A percentile compares a stretch with the other conserved stretches of the same genome.
phyloP scores from a whole-genome alignment of 1,140 invertebrate species.

The Druon quercuslanigerum region DNA sequence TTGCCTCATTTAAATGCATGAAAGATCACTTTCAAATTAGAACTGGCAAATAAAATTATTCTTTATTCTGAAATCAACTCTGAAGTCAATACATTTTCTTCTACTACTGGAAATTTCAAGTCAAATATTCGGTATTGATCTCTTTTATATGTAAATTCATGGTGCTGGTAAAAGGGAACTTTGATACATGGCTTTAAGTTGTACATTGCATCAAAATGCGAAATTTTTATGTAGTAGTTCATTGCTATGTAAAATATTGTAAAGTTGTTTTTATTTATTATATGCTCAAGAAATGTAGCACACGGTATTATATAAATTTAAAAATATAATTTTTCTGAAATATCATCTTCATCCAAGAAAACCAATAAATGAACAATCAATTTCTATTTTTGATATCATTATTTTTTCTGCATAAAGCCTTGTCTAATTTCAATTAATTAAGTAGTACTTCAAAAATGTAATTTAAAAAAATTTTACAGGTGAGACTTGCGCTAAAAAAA shows the following conservation, averaged over 20 bases:
- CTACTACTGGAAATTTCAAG: neutral
- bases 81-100: neutral
- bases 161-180: neutral
- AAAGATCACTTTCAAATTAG: neutral
- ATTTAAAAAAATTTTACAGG: constrained; percentile 61
- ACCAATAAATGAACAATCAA: too few relatives aligned
- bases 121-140: neutral
- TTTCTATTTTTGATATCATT: too few relatives aligned
- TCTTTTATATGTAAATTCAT: neutral
- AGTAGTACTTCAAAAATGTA: too few relatives aligned
- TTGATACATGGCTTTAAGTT: constrained; percentile 24
- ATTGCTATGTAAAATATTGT: too few relatives aligned
- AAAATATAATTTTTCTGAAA: neutral
- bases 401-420: too few relatives aligned
- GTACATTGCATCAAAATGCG: neutral
- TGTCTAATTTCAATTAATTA: too few relatives aligned
- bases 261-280: too few relatives aligned
- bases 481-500: constrained; percentile 77
- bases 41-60: neutral
- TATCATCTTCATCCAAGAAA: too few relatives aligned
- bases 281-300: neutral
- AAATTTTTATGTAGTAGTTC: too few relatives aligned
- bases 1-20: constrained; percentile 38
- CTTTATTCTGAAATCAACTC: neutral
- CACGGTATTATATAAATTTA: neutral